Base-by-base conservation (phyloP, 2,113 vertebrate species). In the Mola mola region DNA sequence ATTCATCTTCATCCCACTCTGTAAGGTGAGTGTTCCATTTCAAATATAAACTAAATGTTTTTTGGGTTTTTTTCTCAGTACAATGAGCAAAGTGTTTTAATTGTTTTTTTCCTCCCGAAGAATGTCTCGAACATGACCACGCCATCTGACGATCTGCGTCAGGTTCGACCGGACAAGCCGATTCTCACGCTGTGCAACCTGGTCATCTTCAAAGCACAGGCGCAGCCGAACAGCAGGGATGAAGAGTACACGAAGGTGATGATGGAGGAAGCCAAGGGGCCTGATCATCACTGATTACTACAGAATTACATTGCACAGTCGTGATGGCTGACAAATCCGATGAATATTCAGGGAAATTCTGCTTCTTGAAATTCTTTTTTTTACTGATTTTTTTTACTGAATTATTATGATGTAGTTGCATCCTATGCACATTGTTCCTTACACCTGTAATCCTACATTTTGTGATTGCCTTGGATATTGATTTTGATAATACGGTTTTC, bases 131-230 rank as follows among this genome's bases (percentile, higher is more conserved):
- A 58, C 40, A 82, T 89, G 81, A 72, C 33, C 0, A 63, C 21
- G 0, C 70, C 92, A 0, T 92, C 90, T 41, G 59, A 57, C 6
- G 87, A 90, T 21, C 88, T 93, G 46, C 85, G 76, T 5, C 91
- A 93, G 82, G 58, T 71, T 17, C 21, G 3, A 10, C 90, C 91
- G 2, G 31, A 88, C 56, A 86, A 74, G n/a, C 89, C 92, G 0
- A 19, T 38, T 4, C 84, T 93, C 38, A 90, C 73, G 0, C 26
- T 93, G 55, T 89, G 82, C 25, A 11, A 34, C 1, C 0, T 0
- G 0, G 75, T 89, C 36, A 58, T 93, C 69, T 26, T 79, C 15
- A 34, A 48, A 26, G 49, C 64, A 0, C 66, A 71, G 48, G 31
- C 0, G 24, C 42, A 6, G 9, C 36, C 55, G 3, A 13, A 19